Conservation (phyloP, 2,113 vertebrate genomes). For the Hoplias malabaricus region DNA sequence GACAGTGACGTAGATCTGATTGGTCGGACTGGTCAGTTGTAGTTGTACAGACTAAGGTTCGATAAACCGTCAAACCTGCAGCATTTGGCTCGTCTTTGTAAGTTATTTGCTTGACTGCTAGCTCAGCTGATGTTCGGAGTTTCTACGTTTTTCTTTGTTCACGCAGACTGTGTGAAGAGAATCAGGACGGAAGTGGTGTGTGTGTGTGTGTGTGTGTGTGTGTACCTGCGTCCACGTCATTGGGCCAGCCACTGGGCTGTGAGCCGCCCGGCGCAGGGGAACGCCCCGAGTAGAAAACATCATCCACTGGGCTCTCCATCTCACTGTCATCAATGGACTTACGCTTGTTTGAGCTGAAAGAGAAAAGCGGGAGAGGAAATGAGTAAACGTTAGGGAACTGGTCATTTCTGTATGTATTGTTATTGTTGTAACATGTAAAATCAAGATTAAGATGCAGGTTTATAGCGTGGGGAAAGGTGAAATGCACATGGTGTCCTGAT, state of each 20-base stretch:
- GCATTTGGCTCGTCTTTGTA: neutral
- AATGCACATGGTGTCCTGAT: conserved; percentile 8
- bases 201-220: neutral
- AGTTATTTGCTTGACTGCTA: neutral
- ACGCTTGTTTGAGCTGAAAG: conserved; percentile 87
- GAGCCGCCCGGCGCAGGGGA: conserved; percentile 89
- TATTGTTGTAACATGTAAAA: neutral
- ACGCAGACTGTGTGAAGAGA: conserved; percentile 10
- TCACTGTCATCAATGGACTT: conserved; percentile 95
- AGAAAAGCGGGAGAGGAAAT: neutral
- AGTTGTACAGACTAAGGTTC: too few relatives aligned
- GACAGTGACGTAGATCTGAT: neutral
- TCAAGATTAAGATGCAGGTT: neutral
- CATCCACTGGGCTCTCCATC: conserved; percentile 94
- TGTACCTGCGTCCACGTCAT: conserved; percentile 90
- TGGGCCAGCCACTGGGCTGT: conserved; percentile 90
- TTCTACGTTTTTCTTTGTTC: neutral
- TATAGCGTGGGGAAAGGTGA: neutral
- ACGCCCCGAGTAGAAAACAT: conserved; percentile 92
- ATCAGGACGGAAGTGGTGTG: neutral
- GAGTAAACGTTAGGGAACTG: neutral
- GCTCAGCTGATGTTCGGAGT: neutral
- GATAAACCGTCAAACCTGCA: neutral
- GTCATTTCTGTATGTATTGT: neutral
- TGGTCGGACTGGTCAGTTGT: neutral